Evolutionary conservation across 1,140 invertebrate species (phyloP).

Genomic region (Drosophila truncata): DNA sequence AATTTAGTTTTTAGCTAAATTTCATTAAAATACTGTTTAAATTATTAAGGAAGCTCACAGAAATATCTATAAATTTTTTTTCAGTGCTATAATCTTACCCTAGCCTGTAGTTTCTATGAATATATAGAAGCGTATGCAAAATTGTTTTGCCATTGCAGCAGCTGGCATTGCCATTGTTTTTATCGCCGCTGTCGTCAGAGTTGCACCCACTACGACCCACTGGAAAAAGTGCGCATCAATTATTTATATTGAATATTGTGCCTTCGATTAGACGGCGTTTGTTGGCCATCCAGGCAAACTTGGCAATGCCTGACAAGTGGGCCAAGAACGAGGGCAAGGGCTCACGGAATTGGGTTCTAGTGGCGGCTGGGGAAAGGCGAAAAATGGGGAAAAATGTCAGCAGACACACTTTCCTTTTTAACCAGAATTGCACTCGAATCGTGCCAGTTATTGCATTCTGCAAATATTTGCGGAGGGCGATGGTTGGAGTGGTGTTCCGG

Average conservation of each 20-base stretch:
- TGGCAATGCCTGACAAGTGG: conserved; percentile 35
- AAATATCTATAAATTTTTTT: neutral
- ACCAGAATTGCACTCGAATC: conserved; percentile 7
- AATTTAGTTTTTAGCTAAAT: too few species aligned
- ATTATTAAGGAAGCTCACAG: neutral
- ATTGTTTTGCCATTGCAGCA: conserved; percentile 56
- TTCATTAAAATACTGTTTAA: neutral
- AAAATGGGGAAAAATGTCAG: conserved; percentile 4
- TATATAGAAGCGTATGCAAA: conserved; percentile 28
- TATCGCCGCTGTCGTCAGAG: conserved; percentile 35
- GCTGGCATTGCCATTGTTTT: conserved; percentile 43
- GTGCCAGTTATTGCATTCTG: conserved; percentile 38
- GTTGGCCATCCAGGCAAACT: conserved; percentile 54
- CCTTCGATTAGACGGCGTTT: conserved; percentile 69
- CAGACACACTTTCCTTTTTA: conserved; percentile 44
- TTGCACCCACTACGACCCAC: neutral
- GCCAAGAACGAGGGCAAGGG: conserved; percentile 36
- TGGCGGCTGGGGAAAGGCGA: neutral
- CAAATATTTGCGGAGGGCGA: conserved; percentile 43
- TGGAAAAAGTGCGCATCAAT: conserved; percentile 65
- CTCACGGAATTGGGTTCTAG: conserved; percentile 20
- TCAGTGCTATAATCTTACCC: neutral
- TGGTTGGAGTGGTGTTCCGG: conserved; percentile 9
- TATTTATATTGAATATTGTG: conserved; percentile 79
- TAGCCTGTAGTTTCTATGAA: conserved; percentile 5